Evolutionary conservation across 1,140 invertebrate species (phyloP).

Genomic region (Heterodera schachtii): DNA sequence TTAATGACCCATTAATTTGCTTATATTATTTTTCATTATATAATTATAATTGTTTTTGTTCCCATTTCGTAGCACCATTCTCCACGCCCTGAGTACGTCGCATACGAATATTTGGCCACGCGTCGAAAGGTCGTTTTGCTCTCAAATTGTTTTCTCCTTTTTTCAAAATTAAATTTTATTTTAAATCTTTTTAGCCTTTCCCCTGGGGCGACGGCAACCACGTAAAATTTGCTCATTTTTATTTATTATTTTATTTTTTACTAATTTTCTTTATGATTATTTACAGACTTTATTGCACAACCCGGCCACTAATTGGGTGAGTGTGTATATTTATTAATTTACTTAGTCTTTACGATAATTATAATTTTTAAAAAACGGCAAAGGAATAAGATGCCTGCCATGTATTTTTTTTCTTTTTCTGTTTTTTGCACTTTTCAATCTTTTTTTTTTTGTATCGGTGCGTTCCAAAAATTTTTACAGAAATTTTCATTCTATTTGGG

Average conservation of each 20-base stretch:
- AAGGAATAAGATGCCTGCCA: no score
- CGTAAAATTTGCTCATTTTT: slow-evolving; percentile 60
- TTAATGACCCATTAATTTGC: no score
- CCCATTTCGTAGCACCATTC: slow-evolving; percentile 26
- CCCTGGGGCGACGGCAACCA: slow-evolving; percentile 68
- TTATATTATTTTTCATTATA: no score
- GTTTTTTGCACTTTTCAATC: no score
- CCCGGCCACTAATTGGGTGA: slow-evolving; percentile 26
- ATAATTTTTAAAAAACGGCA: no score
- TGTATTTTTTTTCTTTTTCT: no score
- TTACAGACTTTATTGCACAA: slow-evolving; percentile 57
- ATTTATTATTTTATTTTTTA: neutral
- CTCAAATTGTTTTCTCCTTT: no score
- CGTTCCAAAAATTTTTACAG: no score
- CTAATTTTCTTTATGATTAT: neutral
- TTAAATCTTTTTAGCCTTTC: slow-evolving; percentile 56
- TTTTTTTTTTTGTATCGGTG: no score
- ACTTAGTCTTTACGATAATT: no score
- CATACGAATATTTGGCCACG: slow-evolving; percentile 45
- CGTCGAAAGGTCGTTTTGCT: slow-evolving; percentile 31
- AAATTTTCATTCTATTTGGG: no score
- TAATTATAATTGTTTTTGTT: neutral
- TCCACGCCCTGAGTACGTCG: slow-evolving; percentile 43
- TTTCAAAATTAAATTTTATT: slow-evolving; percentile 2
- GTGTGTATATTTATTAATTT: no score